Percentiles rank a stretch among this genome's conserved stretches.
Conservation (phyloP, 2,888 invertebrate species). For the Alloscopus bannaensis region DNA sequence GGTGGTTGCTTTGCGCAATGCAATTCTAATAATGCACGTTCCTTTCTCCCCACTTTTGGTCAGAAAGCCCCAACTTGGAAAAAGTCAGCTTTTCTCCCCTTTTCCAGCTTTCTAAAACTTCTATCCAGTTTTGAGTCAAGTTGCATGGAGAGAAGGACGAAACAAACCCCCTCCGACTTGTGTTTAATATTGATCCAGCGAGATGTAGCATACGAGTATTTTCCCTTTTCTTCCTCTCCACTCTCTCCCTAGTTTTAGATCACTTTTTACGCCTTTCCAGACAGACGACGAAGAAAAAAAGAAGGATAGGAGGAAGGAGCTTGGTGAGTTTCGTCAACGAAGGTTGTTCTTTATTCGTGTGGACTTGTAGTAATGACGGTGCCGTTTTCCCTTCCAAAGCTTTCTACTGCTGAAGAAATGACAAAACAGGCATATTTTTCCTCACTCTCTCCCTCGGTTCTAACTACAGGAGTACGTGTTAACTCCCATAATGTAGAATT, state of each 20-base stretch:
- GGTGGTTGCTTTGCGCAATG: slow-evolving; percentile 34
- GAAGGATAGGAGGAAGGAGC: not conserved
- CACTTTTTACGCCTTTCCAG: slow-evolving; percentile 19
- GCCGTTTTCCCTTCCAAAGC: too few relatives aligned
- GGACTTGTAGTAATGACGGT: too few relatives aligned
- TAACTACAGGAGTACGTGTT: slow-evolving; percentile 6
- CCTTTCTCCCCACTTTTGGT: slow-evolving; percentile 23
- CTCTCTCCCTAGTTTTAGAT: slow-evolving; percentile 17
- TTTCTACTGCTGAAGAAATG: not conserved
- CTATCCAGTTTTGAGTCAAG: too few relatives aligned
- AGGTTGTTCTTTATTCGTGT: too few relatives aligned
- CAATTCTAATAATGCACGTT: slow-evolving; percentile 34
- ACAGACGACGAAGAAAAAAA: slow-evolving; percentile 2
- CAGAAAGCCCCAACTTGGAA: slow-evolving; percentile 44
- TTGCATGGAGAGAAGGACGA: not conserved
- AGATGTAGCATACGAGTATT: slow-evolving; percentile 3
- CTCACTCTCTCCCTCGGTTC: too few relatives aligned
- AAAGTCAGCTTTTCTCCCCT: slow-evolving; percentile 24
- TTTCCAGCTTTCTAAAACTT: too few relatives aligned
- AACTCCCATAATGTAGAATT: not conserved
- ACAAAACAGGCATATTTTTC: not conserved
- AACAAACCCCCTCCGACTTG: slow-evolving; percentile 14
- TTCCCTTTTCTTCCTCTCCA: slow-evolving; percentile 18
- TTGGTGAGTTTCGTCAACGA: not conserved
- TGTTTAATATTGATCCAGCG: slow-evolving; percentile 28